Conservation (phyloP, 2,888 invertebrate genomes). For the Cataglyphis cursor region DNA sequence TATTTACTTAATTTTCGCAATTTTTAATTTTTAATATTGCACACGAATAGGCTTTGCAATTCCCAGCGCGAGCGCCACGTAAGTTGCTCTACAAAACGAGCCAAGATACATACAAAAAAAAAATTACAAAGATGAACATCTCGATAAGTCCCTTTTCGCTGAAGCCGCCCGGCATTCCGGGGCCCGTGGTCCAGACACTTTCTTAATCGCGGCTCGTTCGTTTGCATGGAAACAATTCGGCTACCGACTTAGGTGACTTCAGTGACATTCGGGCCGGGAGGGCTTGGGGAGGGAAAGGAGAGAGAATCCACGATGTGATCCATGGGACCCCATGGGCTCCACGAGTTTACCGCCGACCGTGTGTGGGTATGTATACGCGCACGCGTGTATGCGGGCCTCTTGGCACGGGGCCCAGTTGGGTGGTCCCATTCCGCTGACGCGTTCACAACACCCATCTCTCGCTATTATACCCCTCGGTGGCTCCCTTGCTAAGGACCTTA, state of each 20-base stretch:
- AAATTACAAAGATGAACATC: conserved; percentile 73
- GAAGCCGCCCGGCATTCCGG: conserved; percentile 71
- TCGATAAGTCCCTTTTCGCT: conserved; percentile 72
- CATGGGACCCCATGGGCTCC: conserved; percentile 80
- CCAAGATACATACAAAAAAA: conserved; percentile 61
- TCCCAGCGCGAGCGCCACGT: conserved; percentile 27
- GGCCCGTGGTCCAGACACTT: conserved; percentile 73
- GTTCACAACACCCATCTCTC: conserved; percentile 84
- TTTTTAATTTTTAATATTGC: conserved; percentile 30
- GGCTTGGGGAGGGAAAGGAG: background rate
- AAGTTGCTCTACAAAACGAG: conserved; percentile 50
- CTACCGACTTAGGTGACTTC: conserved; percentile 79
- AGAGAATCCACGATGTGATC: conserved; percentile 65
- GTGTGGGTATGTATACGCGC: conserved; percentile 67
- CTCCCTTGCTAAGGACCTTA: conserved; percentile 83
- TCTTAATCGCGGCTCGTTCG: conserved; percentile 77
- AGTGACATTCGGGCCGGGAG: conserved; percentile 71
- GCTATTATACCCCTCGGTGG: conserved; percentile 81
- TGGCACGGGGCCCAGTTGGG: conserved; percentile 84
- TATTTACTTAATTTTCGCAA: background rate
- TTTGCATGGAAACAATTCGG: conserved; percentile 79
- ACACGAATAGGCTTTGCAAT: conserved; percentile 9
- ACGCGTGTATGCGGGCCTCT: conserved; percentile 77
- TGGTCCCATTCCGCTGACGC: conserved; percentile 86
- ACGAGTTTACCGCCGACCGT: conserved; percentile 65